Conservation (phyloP, 2,113 vertebrate species). For the Brachirus orientalis region DNA sequence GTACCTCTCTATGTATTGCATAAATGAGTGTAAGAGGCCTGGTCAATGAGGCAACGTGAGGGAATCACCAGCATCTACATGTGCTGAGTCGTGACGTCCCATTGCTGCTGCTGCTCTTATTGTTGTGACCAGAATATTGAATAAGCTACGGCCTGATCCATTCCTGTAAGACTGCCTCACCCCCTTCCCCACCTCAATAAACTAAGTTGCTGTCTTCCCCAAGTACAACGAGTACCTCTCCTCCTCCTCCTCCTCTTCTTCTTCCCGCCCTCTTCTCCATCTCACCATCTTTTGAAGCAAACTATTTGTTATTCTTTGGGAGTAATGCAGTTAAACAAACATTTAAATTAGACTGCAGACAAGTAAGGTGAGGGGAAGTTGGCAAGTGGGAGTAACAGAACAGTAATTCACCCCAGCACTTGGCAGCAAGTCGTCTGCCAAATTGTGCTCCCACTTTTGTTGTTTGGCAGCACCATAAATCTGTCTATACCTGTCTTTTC, state of each 20-base stretch:
- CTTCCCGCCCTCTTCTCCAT: too few relatives aligned
- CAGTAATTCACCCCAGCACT: slow-evolving; percentile 61
- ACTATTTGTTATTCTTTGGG: slow-evolving; percentile 54
- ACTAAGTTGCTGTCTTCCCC: slow-evolving; percentile 7
- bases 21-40: not conserved
- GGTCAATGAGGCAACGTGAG: slow-evolving; percentile 43
- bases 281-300: slow-evolving; percentile 15
- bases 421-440: slow-evolving; percentile 44
- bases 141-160: slow-evolving; percentile 55
- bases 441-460: slow-evolving; percentile 38
- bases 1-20: not conserved
- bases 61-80: slow-evolving; percentile 56
- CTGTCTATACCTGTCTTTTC: slow-evolving; percentile 13
- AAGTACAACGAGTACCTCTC: not conserved
- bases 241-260: slow-evolving; percentile 1
- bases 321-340: slow-evolving; percentile 63
- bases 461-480: slow-evolving; percentile 33
- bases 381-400: slow-evolving; percentile 42
- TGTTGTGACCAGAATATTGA: slow-evolving; percentile 69
- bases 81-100: slow-evolving; percentile 64
- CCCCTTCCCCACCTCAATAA: slow-evolving; percentile 1
- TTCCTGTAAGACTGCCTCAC: slow-evolving; percentile 32
- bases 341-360: slow-evolving; percentile 67
- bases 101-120: slow-evolving; percentile 46
- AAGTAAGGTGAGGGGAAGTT: slow-evolving; percentile 43